Evolutionary conservation across 1,140 invertebrate species (phyloP), one percentile per base, ranked within the genome.

Genomic region (Thereuonema tuberculata): DNA sequence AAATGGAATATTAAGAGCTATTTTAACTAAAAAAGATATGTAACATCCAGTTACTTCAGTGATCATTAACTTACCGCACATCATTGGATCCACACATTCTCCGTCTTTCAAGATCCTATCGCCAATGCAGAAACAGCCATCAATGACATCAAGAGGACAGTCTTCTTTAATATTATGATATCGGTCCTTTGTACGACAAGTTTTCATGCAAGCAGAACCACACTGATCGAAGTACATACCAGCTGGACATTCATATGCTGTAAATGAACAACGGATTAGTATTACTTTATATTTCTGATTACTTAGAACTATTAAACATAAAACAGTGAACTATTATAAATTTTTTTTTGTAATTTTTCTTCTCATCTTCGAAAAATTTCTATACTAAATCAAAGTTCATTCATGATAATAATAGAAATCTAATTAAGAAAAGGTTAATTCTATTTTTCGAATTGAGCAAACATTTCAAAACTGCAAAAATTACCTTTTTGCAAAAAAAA

Each of bases 41-140:
- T n/a, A n/a, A n/a, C n/a, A n/a, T n/a, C n/a, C n/a, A n/a, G n/a
- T n/a, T n/a, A n/a, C 15, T 17, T n/a, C n/a, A n/a, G n/a, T n/a
- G n/a, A n/a, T n/a, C n/a, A n/a, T n/a, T n/a, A 54, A 53, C 24
- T 55, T 61, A 65, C 64, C 54, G 67, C 85, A 88, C 24, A 77
- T 75, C 2, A 62, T 69, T 43, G 74, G 71, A 47, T 77, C 73
- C 2, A 84, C 77, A 62, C 83, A 85, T 1, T 72, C 77, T 60
- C 75, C 76, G 68, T 82, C 80, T 24, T 76, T 71, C 53, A 80
- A 70, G 0, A 83, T 80, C 77, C 82, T 78, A 55, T 80, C 80
- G 48, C 78, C 67, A 1, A 85, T 83, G 76, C 89, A 94, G 77
- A 85, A 87, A 71, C 89, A 94, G 3, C 88, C 88, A 68, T 92